Evolutionary conservation across 1,140 invertebrate genomes (phyloP).

Genomic region (Orius insidiosus): DNA sequence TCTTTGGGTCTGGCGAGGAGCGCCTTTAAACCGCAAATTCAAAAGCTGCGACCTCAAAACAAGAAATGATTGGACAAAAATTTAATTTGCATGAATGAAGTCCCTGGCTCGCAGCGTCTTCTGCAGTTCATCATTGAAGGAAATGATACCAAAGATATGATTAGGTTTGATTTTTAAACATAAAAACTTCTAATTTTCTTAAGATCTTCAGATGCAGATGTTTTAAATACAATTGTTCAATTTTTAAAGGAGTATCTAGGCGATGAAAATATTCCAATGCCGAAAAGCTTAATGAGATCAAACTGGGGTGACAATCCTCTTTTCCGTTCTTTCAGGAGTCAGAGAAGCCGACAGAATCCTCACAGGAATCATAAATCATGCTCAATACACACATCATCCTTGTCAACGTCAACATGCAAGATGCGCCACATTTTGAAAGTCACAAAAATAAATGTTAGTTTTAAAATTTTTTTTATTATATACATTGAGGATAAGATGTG

Average conservation of each 20-base stretch:
- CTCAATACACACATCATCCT: no score
- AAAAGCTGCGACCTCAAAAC: neutral
- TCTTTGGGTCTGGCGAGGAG: conserved; percentile 45
- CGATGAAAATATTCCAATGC: no score
- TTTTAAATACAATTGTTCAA: neutral
- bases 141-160: conserved; percentile 29
- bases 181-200: neutral
- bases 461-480: no score
- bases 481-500: no score
- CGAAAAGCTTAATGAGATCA: no score
- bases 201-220: neutral
- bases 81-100: conserved; percentile 40
- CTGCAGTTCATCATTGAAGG: conserved; percentile 29
- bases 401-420: no score
- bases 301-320: no score
- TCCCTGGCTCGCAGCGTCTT: conserved; percentile 47
- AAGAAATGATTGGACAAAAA: conserved; percentile 49
- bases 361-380: no score
- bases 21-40: conserved; percentile 1
- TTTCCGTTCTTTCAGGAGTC: conserved; percentile 46
- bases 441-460: no score
- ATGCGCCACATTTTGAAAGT: no score
- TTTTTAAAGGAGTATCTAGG: neutral
- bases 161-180: neutral
- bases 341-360: conserved; percentile 61